Base-by-base conservation (phyloP, 2,113 vertebrate genomes). In the Synchiropus splendidus region DNA sequence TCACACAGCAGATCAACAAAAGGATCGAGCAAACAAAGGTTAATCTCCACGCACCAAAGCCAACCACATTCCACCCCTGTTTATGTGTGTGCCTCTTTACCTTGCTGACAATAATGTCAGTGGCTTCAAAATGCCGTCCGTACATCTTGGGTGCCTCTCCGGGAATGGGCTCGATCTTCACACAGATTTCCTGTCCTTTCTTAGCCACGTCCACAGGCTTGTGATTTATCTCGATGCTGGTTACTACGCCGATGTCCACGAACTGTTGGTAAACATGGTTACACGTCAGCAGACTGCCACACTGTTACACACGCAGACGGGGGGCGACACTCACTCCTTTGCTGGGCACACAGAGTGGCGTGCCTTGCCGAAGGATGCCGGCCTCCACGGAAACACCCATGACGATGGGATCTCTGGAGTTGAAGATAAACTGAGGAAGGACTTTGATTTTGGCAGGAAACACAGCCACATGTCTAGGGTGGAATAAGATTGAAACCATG, bases 81-180 rank as follows among this genome's bases (percentile, higher is more conserved):
- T 5, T 8, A 27, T 27, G 8, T 27, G 8, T 14, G n/a, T 5
- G 6, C 18, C 9, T 12, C 18, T 31, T 58, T 9, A 97, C 95
- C 90, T 98, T 99, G 62, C 91, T 99, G 68, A 98, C 92, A 0
- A 99, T 84, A 45, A 93, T 64, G 61, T 99, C 95, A 1, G 92
- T 94, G 17, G 92, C 92, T 73, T 99, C 95, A 65, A 99, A 99
- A 45, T 99, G 95, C 40, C 95, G 89, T 14, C 95, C 94, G 2
- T 76, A 99, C 95, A 99, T 99, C 78, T 99, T 99, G n/a, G 95
- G 94, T 0, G 95, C 84, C 69, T 99, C 95, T 10, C 95, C 94
- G 1, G 94, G 92, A 55, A 99, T 92, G 45, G 95, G 91, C 57
- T 99, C 94, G 63, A 99, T 94, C 84, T 99, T 99, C 45, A 99